A percentile compares a stretch with the other conserved stretches of the same genome.
These are phyloP conservation scores for Campoletis raptor DNA, from an alignment of 2,888 invertebrate species.

Conservation along the genomic window DNA sequence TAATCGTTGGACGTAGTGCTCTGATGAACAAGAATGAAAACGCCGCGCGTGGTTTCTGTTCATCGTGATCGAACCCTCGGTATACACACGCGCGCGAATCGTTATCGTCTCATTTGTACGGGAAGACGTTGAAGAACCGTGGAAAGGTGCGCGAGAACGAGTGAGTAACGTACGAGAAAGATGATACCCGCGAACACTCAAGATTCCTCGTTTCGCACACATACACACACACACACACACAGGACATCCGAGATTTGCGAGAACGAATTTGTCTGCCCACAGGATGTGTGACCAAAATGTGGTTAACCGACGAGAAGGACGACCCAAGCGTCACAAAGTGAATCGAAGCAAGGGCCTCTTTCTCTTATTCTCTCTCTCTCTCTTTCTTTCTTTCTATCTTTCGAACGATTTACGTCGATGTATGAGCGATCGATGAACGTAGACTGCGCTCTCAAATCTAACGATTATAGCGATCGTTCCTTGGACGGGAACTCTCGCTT, in stretches of 20 bases:
- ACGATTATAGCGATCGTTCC: slow-evolving; percentile 39
- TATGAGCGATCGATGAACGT: slow-evolving; percentile 5
- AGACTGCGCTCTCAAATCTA: not conserved
- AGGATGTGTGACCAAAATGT: slow-evolving; percentile 72
- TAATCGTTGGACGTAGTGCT: not conserved
- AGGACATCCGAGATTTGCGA: slow-evolving; percentile 73
- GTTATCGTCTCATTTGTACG: not conserved
- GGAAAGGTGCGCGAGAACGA: slow-evolving; percentile 23
- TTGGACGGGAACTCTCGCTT: slow-evolving; percentile 32
- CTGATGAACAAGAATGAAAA: not conserved
- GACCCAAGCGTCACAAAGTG: slow-evolving; percentile 3
- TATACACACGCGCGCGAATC: not conserved
- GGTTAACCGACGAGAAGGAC: slow-evolving; percentile 75
- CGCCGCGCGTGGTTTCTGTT: not conserved
- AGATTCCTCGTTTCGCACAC: slow-evolving; percentile 61
- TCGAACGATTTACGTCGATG: not conserved
- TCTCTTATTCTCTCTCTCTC: not conserved
- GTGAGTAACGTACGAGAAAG: slow-evolving; percentile 51
- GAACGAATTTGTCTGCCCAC: slow-evolving; percentile 62
- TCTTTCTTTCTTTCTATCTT: not conserved
- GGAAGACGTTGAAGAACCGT: slow-evolving; percentile 1
- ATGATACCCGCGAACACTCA: slow-evolving; percentile 65
- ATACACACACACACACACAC: slow-evolving; percentile 40
- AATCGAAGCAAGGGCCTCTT: slow-evolving; percentile 4
- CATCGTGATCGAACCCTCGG: not conserved